Percentiles rank a stretch among this genome's conserved stretches.
Conservation (phyloP, 2,888 invertebrate genomes). For the Lithophane semibrunnea region DNA sequence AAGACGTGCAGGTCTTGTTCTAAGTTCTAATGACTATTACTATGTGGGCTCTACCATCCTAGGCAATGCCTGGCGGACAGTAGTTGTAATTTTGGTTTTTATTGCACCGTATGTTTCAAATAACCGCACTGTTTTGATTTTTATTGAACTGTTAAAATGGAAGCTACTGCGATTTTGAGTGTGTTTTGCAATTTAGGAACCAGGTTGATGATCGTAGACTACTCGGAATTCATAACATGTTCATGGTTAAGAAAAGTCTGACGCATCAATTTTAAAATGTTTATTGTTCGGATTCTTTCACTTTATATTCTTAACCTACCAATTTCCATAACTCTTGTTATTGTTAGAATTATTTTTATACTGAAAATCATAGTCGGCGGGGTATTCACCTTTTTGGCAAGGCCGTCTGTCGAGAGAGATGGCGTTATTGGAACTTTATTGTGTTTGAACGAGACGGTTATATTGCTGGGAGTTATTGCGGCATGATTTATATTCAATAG, state of each 20-base stretch:
- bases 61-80: too few relatives aligned
- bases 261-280: conserved; percentile 31
- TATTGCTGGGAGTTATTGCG: conserved; percentile 68
- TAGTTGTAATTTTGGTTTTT: not conserved
- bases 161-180: not conserved
- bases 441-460: conserved; percentile 61
- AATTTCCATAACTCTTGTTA: conserved; percentile 63
- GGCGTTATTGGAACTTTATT: conserved; percentile 29
- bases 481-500: conserved; percentile 63
- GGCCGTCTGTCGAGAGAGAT: conserved; percentile 73
- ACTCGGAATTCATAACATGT: not conserved
- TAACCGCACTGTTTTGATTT: not conserved
- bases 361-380: conserved; percentile 67
- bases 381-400: conserved; percentile 81
- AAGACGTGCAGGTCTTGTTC: not conserved
- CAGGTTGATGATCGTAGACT: not conserved
- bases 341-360: conserved; percentile 70
- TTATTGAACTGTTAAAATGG: not conserved
- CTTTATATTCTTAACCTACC: conserved; percentile 25
- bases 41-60: not conserved
- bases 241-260: conserved; percentile 8
- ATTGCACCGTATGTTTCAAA: not conserved
- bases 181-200: conserved; percentile 2
- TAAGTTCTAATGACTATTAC: not conserved
- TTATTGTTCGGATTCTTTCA: conserved; percentile 21